These are phyloP conservation scores for Sphaeridia pumilis DNA, from an alignment of 2,888 invertebrate species.

Conservation along the genomic window DNA sequence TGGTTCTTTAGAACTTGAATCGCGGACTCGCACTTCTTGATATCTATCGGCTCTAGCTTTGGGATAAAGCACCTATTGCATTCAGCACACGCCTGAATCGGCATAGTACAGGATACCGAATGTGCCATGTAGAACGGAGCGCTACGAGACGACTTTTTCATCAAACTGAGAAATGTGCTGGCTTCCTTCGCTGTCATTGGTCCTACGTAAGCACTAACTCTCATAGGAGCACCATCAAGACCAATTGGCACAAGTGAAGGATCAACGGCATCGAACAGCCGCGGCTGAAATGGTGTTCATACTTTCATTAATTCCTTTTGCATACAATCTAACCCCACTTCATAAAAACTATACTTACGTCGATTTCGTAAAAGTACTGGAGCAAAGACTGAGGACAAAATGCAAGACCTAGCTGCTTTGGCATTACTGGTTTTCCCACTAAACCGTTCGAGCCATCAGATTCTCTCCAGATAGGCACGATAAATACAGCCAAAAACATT, in stretches of 20 bases:
- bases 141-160: conserved; percentile 16
- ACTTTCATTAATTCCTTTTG: neutral
- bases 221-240: conserved; percentile 55
- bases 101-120: conserved; percentile 4
- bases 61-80: neutral
- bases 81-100: conserved; percentile 6
- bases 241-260: conserved; percentile 39
- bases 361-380: conserved; percentile 6
- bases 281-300: conserved; percentile 2
- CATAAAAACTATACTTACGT: conserved; percentile 4
- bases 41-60: neutral
- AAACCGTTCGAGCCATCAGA: conserved; percentile 13
- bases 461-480: conserved; percentile 74
- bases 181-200: conserved; percentile 73
- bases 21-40: too few relatives aligned
- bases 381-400: conserved; percentile 5
- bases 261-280: conserved; percentile 8
- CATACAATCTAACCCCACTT: neutral
- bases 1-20: neutral
- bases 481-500: conserved; percentile 62
- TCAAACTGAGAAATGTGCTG: conserved; percentile 42
- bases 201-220: conserved; percentile 78
- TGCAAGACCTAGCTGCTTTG: conserved; percentile 6
- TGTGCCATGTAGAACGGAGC: conserved; percentile 10
- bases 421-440: conserved; percentile 8